phyloP scores from a whole-genome alignment of 2,113 vertebrate genomes.

The Tympanuchus pallidicinctus region DNA sequence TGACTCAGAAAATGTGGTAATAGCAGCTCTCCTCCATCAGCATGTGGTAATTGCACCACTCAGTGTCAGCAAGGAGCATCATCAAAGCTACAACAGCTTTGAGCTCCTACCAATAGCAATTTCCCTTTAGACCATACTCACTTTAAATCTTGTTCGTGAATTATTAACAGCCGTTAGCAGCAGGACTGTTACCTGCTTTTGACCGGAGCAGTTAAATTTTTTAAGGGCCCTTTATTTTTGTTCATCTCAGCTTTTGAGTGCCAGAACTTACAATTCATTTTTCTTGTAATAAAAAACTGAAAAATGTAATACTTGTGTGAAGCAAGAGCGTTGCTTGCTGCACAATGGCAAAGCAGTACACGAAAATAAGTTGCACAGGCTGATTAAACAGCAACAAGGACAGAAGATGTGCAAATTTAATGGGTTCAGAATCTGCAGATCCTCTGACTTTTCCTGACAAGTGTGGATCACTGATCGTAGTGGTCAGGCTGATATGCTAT shows the following conservation, averaged over 20 bases:
- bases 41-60: conserved; percentile 58
- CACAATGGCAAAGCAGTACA: neutral
- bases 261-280: neutral
- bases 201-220: conserved; percentile 2
- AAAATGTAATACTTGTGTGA: neutral
- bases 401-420: neutral
- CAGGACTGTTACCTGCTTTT: neutral
- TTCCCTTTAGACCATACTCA: neutral
- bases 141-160: conserved; percentile 55
- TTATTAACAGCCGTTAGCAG: conserved; percentile 53
- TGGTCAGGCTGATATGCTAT: neutral
- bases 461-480: neutral
- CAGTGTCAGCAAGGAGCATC: conserved; percentile 57
- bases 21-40: conserved; percentile 1
- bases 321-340: neutral
- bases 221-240: neutral
- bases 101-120: neutral
- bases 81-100: conserved; percentile 35
- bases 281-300: neutral
- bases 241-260: neutral
- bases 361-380: fast-evolving
- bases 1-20: conserved; percentile 44
- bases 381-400: neutral
- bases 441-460: neutral
- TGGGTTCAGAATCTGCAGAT: neutral